phyloP scores from a whole-genome alignment of 2,113 vertebrate species.

The Lophochroa leadbeateri region DNA sequence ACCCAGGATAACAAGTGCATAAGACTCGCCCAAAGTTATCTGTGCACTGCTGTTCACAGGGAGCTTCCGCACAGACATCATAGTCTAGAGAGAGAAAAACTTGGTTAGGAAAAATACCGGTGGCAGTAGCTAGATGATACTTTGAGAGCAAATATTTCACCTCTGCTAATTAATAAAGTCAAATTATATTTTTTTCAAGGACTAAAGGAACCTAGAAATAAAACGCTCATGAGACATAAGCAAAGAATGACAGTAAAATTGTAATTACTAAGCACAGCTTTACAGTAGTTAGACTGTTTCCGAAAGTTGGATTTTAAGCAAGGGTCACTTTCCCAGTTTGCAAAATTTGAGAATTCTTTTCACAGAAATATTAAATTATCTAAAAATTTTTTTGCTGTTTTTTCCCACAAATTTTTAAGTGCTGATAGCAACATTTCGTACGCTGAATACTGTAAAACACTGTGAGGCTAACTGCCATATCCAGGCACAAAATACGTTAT shows the following conservation, averaged over 20 bases:
- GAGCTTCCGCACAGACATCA: slow-evolving; percentile 91
- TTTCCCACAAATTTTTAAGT: neutral
- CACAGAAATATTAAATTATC: neutral
- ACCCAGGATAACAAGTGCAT: slow-evolving; percentile 94
- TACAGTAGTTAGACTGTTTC: neutral
- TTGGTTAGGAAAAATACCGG: neutral
- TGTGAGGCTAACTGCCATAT: neutral
- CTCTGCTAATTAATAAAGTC: neutral
- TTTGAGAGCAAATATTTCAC: neutral
- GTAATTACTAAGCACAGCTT: neutral
- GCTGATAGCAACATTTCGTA: neutral
- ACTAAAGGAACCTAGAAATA: neutral
- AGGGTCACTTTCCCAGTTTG: neutral
- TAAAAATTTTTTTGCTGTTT: neutral
- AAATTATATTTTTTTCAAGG: neutral
- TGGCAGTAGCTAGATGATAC: neutral
- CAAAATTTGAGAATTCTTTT: neutral
- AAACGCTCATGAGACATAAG: neutral
- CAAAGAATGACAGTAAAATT: neutral
- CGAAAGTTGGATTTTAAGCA: neutral
- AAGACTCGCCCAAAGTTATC: slow-evolving; percentile 95
- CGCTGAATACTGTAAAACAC: neutral
- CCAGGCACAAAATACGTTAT: neutral
- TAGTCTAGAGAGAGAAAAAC: slow-evolving; percentile 80
- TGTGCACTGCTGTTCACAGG: slow-evolving; percentile 97